Percentiles rank a stretch among this genome's conserved stretches.
These are phyloP conservation scores for Aphaenogaster rudis DNA, from an alignment of 1,140 invertebrate species.

Conservation along the genomic window DNA sequence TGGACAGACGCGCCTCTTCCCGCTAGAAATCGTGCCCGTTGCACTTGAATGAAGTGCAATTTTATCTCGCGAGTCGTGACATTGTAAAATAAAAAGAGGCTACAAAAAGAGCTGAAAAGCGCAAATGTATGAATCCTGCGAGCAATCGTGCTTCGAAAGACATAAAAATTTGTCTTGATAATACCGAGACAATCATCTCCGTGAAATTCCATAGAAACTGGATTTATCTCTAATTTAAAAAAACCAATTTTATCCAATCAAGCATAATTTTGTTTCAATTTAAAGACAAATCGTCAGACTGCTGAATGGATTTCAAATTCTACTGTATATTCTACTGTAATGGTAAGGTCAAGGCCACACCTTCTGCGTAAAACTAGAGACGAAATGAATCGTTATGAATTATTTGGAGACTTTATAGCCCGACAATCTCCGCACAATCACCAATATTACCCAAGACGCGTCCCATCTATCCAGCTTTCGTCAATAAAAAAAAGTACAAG, in stretches of 20 bases:
- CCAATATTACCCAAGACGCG: background rate
- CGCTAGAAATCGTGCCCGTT: background rate
- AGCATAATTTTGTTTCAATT: background rate
- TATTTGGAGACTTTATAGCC: slow-evolving; percentile 47
- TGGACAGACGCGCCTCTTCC: background rate
- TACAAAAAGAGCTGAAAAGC: no score
- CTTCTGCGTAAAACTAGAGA: slow-evolving; percentile 35
- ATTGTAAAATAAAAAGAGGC: slow-evolving; percentile 21
- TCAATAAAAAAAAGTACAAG: background rate
- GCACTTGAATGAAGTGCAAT: slow-evolving; percentile 27
- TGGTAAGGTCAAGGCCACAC: slow-evolving; percentile 32
- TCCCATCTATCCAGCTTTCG: background rate
- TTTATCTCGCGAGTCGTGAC: background rate
- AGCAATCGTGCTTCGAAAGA: background rate
- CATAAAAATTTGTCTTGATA: background rate
- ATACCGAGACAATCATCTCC: background rate
- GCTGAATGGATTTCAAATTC: background rate
- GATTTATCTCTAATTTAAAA: background rate
- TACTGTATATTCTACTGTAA: background rate
- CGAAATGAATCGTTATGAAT: slow-evolving; percentile 50
- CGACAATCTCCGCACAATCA: background rate
- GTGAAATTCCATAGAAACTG: background rate
- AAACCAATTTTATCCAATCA: background rate
- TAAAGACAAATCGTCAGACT: no score
- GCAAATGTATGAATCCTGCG: background rate